Conservation (phyloP, 2,113 vertebrate genomes). For the Actenoides hombroni region DNA sequence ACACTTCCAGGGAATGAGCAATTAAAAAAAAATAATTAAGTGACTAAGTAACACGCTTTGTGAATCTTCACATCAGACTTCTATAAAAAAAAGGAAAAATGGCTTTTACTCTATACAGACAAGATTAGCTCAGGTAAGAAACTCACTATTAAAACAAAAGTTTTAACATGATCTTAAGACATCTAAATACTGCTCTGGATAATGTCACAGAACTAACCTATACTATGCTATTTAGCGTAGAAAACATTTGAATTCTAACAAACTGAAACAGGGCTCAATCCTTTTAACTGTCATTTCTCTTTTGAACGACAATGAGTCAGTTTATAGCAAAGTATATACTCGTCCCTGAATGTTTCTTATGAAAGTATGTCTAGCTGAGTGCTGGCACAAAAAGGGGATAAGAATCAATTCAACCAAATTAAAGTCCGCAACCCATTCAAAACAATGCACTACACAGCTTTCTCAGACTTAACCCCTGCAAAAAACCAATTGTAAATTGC, state of each 20-base stretch:
- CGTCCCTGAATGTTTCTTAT: background rate
- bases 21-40: background rate
- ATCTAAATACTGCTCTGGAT: background rate
- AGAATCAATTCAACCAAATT: background rate
- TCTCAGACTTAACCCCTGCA: background rate
- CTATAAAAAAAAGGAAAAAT: too few relatives aligned
- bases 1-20: background rate
- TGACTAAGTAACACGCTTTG: background rate
- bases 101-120: background rate
- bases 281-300: background rate
- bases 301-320: background rate
- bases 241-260: background rate
- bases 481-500: background rate
- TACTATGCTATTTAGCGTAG: background rate
- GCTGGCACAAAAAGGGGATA: background rate
- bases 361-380: background rate
- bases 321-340: background rate
- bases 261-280: background rate
- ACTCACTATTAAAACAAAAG: background rate
- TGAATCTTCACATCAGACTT: background rate
- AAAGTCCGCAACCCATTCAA: background rate
- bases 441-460: background rate
- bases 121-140: background rate
- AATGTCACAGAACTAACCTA: background rate
- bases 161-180: background rate